These are phyloP conservation scores for Ischnus inquisitorius DNA, from an alignment of 2,888 invertebrate species.

Conservation along the genomic window DNA sequence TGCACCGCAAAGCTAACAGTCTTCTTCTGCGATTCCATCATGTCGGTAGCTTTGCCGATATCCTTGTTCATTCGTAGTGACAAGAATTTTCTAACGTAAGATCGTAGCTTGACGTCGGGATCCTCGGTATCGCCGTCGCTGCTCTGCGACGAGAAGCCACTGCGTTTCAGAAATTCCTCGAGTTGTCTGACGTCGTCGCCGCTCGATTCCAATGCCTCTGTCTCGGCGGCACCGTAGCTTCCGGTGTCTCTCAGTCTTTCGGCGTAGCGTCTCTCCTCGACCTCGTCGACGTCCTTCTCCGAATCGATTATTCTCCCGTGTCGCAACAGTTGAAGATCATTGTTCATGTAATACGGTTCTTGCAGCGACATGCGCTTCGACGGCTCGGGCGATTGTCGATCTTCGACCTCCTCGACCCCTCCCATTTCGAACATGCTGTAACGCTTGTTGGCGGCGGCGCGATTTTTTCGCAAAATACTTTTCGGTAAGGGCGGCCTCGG, in stretches of 20 bases:
- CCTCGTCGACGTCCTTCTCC: slow-evolving; percentile 84
- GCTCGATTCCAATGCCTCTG: slow-evolving; percentile 83
- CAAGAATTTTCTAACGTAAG: slow-evolving; percentile 90
- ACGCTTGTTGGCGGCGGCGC: slow-evolving; percentile 82
- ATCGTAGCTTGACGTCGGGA: slow-evolving; percentile 90
- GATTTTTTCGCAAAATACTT: slow-evolving; percentile 90
- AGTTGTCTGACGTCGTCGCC: slow-evolving; percentile 89
- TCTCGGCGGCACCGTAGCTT: slow-evolving; percentile 74
- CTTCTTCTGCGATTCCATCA: slow-evolving; percentile 88
- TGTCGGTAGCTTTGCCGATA: slow-evolving; percentile 88
- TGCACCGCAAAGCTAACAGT: slow-evolving; percentile 91
- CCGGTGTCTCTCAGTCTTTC: slow-evolving; percentile 80
- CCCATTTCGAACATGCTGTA: slow-evolving; percentile 94
- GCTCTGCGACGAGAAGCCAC: slow-evolving; percentile 89
- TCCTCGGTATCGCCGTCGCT: slow-evolving; percentile 90
- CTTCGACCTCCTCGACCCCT: slow-evolving; percentile 86
- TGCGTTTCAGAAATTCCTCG: slow-evolving; percentile 90
- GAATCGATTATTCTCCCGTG: slow-evolving; percentile 80
- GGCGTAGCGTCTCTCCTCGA: slow-evolving; percentile 80
- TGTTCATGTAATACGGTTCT: slow-evolving; percentile 89
- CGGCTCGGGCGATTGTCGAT: slow-evolving; percentile 86
- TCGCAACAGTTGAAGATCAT: slow-evolving; percentile 80
- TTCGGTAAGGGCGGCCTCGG: slow-evolving; percentile 91
- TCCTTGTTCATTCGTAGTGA: slow-evolving; percentile 91
- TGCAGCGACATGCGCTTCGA: slow-evolving; percentile 92